Evolutionary conservation across 2,113 vertebrate genomes (phyloP), one percentile per base, ranked within the genome.

Genomic region (Corythoichthys intestinalis): DNA sequence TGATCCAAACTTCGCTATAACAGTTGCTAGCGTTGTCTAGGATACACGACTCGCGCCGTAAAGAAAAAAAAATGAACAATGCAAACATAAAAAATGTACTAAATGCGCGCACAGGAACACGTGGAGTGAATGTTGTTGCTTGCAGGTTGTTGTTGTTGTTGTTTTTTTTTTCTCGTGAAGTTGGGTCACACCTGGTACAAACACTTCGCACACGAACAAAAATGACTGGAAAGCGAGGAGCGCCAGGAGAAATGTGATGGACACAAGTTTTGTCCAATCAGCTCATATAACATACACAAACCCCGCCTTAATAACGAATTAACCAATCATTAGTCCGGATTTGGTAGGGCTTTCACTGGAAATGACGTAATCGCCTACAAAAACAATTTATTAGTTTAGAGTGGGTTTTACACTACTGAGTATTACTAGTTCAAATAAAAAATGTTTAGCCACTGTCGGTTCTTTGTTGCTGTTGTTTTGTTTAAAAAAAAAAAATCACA

Each of bases 21-120:
- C 76, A 86, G 83, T 89, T 83, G 79, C 64, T 73, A 57, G 54
- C 70, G 88, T 90, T 83, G 72, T 78, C 87, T 81, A 37, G 83
- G 87, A 88, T 71, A 89, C 86, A 47, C 15, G n/a, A 72, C 53
- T 71, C 73, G 28, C 28, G 58, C 69, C 81, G 83, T 79, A 85
- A 90, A 83, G 58, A 47, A 80, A 86, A 62, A 13, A 1, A 71
- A 64, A 0, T 4, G 2, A 47, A 50, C 6, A 8, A 53, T 44
- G 54, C 1, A 6, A 2, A 41, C 3, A 3, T 0, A 38, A 1
- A 47, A 49, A 8, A 62, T 46, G 8, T 2, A 53, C 8, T 9
- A 20, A 52, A 14, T 8, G 1, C 47, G 63, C 46, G 7, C 6
- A 15, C 20, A 8, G 8, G 4, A 38, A 38, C 2, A 39, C 10